phyloP scores from a whole-genome alignment of 2,797 vertebrate species.

The Lepilemur septentrionalis region DNA sequence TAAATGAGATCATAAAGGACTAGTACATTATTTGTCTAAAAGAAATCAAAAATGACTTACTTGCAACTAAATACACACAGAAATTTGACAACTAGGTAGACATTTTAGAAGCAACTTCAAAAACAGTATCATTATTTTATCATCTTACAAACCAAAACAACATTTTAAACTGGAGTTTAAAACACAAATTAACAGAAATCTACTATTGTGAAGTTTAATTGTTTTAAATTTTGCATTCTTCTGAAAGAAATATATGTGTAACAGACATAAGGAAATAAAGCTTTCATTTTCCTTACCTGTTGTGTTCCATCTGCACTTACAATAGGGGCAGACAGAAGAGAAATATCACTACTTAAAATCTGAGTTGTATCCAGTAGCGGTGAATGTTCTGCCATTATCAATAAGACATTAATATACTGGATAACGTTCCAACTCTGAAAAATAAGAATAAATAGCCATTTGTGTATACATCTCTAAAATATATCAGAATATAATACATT shows the following conservation, averaged over 20 bases:
- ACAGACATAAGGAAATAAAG: conserved; percentile 6
- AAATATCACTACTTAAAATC: conserved; percentile 94
- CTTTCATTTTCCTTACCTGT: conserved; percentile 90
- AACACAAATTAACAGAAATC: conserved; percentile 22
- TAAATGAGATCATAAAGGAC: conserved; percentile 5
- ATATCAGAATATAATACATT: conserved; percentile 19
- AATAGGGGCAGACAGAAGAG: conserved; percentile 92
- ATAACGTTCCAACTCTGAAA: conserved; percentile 81
- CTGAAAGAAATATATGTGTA: conserved; percentile 25
- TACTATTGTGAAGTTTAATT: not conserved
- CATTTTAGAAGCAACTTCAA: conserved; percentile 10
- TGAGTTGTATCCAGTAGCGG: conserved; percentile 96
- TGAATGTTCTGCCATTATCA: conserved; percentile 97
- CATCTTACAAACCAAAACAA: conserved; percentile 19
- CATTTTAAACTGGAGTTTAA: conserved; percentile 50
- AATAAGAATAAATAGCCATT: conserved; percentile 69
- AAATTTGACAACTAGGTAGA: conserved; percentile 22
- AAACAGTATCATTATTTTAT: conserved; percentile 16
- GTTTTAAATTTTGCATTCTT: conserved; percentile 33
- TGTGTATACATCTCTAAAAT: conserved; percentile 8
- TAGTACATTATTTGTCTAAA: not conserved
- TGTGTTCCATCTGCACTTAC: conserved; percentile 96
- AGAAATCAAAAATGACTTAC: conserved; percentile 39
- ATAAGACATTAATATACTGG: conserved; percentile 91
- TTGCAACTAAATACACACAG: conserved; percentile 29